These are phyloP conservation scores for Salpingus planirostris DNA, from an alignment of 2,888 invertebrate genomes.

Conservation along the genomic window DNA sequence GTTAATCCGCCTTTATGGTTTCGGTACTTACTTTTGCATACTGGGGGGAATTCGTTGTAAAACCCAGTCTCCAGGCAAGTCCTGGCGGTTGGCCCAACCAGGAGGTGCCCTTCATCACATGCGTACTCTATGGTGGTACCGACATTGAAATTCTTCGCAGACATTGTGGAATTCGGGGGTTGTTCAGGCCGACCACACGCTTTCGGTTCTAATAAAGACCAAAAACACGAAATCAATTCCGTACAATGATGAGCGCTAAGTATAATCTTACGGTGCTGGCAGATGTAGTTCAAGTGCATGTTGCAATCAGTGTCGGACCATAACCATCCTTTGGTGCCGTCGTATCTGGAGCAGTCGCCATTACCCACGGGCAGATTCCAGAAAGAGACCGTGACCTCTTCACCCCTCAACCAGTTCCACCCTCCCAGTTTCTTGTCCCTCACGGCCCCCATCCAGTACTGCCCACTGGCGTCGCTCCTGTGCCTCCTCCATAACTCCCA, in stretches of 20 bases:
- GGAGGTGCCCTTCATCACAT: constrained; percentile 77
- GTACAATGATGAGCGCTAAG: not conserved
- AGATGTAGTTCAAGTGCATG: constrained; percentile 77
- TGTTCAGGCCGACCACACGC: constrained; percentile 88
- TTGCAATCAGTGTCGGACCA: constrained; percentile 90
- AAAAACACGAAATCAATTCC: constrained; percentile 2
- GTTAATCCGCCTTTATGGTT: no score
- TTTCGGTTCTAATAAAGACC: constrained; percentile 61
- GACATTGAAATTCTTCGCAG: constrained; percentile 66
- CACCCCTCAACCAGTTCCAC: constrained; percentile 88
- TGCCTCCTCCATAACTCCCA: constrained; percentile 92
- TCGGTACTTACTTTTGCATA: constrained; percentile 87
- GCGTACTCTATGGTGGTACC: constrained; percentile 76
- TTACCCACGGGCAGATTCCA: constrained; percentile 82
- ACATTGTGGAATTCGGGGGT: constrained; percentile 86
- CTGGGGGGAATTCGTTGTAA: constrained; percentile 88
- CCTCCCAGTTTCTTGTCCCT: constrained; percentile 71
- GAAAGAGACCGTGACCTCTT: constrained; percentile 82
- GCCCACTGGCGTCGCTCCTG: constrained; percentile 81
- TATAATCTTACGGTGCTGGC: constrained; percentile 77
- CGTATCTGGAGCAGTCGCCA: constrained; percentile 81
- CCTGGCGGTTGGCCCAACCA: constrained; percentile 76
- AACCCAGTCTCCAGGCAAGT: constrained; percentile 86
- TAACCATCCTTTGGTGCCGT: constrained; percentile 89
- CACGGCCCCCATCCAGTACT: constrained; percentile 91